Evolutionary conservation across 35 echinoderm and acorn worm genomes (phyloP), one percentile per base, ranked within the genome.

Genomic region (Eucidaris tribuloides): DNA sequence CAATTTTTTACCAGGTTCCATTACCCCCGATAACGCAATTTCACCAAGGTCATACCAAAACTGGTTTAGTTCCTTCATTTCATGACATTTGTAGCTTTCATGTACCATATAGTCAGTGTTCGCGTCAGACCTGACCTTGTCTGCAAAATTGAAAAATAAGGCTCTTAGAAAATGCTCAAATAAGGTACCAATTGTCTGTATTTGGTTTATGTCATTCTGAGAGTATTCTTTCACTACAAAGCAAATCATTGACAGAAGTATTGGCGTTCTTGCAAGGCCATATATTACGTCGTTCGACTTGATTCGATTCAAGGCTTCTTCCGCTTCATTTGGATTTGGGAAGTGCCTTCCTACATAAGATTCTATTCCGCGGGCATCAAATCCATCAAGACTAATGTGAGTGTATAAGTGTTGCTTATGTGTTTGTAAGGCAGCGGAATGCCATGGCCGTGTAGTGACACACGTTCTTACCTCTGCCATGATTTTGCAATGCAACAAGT

Each of bases 11-110:
- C 66, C 66, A 19, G 66, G 66, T 14, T 33, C n/a, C 20, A 72
- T 18, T n/a, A 72, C 66, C 20, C 66, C 66, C 37, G n/a, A 25
- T n/a, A 72, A 20, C 19, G 66, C 66, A 25, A 72, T 72, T 72
- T 72, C 66, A 37, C 66, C 66, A 72, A 72, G 66, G 43, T 72
- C 38, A 42, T 72, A 32, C 66, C 66, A 72, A 4, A 72, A 14
- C 36, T 72, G 0, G 37, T 72, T 40, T 40, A 72, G 66, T 24
- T 40, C 17, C 13, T 32, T 18, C 66, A 72, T 72, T 18, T 72
- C 66, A 40, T 40, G 33, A 25, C 43, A 32, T 37, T 25, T 43
- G 32, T 25, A 7, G 20, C 37, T 72, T 43, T 72, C 66, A 72
- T 72, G 66, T n/a, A n/a, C n/a, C n/a, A n/a, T n/a, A 72, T 72